Evolutionary conservation across 2,888 invertebrate species (phyloP).

Genomic region (Leistus spinibarbis): DNA sequence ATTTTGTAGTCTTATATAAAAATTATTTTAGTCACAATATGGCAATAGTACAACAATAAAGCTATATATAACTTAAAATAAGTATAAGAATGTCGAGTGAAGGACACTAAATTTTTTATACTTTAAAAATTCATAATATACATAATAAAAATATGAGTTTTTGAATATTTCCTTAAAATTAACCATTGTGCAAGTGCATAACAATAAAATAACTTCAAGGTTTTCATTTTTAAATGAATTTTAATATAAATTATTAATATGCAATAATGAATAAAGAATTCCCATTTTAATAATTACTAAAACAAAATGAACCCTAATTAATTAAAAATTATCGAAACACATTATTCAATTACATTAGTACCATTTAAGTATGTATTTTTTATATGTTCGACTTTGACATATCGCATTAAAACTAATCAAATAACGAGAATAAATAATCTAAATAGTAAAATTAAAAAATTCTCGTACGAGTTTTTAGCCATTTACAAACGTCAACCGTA

Average conservation of each 20-base stretch:
- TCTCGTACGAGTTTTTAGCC: not conserved
- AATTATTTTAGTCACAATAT: too few species aligned
- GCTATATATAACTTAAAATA: too few species aligned
- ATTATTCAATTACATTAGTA: not conserved
- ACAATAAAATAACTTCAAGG: not conserved
- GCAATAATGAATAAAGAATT: not conserved
- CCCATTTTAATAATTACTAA: not conserved
- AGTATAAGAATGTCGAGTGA: too few species aligned
- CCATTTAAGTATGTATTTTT: not conserved
- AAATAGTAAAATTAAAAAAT: not conserved
- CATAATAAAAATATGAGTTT: not conserved
- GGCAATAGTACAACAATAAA: too few species aligned
- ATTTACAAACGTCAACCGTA: not conserved
- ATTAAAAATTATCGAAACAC: not conserved
- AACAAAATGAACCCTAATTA: not conserved
- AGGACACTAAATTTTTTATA: too few species aligned
- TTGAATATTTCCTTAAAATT: not conserved
- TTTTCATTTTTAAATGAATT: not conserved
- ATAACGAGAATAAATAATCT: not conserved
- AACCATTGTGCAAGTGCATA: not conserved
- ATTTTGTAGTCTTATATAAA: too few species aligned
- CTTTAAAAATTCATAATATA: not conserved
- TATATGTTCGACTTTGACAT: not conserved
- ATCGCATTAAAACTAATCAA: not conserved
- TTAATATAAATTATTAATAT: not conserved